Percentiles rank a stretch among this genome's conserved stretches.
phyloP scores from a whole-genome alignment of 2,888 invertebrate species.

The Idaea aversata region DNA sequence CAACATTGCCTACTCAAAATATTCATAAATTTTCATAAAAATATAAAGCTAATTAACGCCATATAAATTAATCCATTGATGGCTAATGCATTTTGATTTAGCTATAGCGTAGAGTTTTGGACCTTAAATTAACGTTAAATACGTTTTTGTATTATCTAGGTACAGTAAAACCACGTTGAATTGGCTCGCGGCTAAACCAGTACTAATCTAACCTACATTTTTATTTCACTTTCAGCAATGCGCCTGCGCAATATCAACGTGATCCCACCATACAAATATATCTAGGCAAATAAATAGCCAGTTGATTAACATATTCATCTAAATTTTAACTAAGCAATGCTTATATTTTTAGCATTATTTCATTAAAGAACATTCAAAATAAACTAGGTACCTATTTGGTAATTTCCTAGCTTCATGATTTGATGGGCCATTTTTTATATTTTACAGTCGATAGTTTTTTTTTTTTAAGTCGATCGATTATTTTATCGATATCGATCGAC shows the following conservation, averaged over 20 bases:
- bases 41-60: slow-evolving; percentile 20
- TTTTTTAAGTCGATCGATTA: background rate
- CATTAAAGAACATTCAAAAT: slow-evolving; percentile 21
- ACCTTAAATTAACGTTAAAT: too few relatives aligned
- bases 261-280: too few relatives aligned
- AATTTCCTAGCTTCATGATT: slow-evolving; percentile 58
- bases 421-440: background rate
- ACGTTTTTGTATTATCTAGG: background rate
- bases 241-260: too few relatives aligned
- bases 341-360: background rate
- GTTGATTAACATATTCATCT: slow-evolving; percentile 44
- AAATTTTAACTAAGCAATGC: slow-evolving; percentile 36
- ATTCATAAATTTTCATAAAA: background rate
- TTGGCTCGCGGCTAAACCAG: too few relatives aligned
- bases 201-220: slow-evolving; percentile 19
- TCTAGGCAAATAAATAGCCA: too few relatives aligned
- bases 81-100: background rate
- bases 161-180: background rate
- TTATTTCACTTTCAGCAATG: slow-evolving; percentile 43
- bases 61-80: background rate
- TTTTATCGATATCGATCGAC: too few relatives aligned
- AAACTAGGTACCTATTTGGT: slow-evolving; percentile 63
- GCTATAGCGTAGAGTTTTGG: background rate
- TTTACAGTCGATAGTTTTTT: background rate
- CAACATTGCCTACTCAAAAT: background rate